Evolutionary conservation across 37 sponge, comb jelly and placozoan genomes (phyloP), one percentile per base, ranked within the genome.

Genomic region (Geodia barretti): DNA sequence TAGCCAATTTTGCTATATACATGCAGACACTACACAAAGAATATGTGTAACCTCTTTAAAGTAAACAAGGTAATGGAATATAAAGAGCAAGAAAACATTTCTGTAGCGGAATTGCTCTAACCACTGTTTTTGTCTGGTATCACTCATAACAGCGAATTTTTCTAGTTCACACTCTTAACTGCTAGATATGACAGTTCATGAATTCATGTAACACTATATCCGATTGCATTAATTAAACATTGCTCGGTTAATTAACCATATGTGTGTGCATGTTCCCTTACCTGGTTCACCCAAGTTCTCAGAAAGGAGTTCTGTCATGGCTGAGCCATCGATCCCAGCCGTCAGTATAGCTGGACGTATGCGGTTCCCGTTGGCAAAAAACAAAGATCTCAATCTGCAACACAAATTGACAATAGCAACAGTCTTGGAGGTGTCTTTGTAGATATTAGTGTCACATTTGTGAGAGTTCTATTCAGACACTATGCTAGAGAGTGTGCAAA

Each of bases 321-420:
- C 21, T 41, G 80, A 59, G 42, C 70, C 68, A 41, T 79, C 35
- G 29, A 79, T 54, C 19, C 25, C 1, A 41, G 68, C 68, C 20
- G 26, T 26, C 70, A 41, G 26, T 3, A 79, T 42, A 28, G 41
- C 4, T 8, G 54, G n/a, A n/a, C n/a, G n/a, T n/a, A n/a, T n/a
- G 1, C 23, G 23, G 28, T 39, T 37, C 1, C 21, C 1, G 32
- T 68, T 67, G 0, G 60, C 4, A 69, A 69, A 79, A 29, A 54
- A 79, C 80, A 79, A 23, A 2, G 21, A 69, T 4, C 47, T 35
- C 47, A 31, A 42, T 37, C 60, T 79, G 31, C 28, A 68, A 25
- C 30, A 4, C 34, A 26, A 62, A 62, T 4, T 8, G 17, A 59
- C 23, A 0, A n/a, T n/a, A n/a, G n/a, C n/a, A n/a, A n/a, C n/a